A percentile compares a stretch with the other conserved stretches of the same genome.
phyloP scores from a whole-genome alignment of 2,888 invertebrate genomes.

The Papilio demoleus region DNA sequence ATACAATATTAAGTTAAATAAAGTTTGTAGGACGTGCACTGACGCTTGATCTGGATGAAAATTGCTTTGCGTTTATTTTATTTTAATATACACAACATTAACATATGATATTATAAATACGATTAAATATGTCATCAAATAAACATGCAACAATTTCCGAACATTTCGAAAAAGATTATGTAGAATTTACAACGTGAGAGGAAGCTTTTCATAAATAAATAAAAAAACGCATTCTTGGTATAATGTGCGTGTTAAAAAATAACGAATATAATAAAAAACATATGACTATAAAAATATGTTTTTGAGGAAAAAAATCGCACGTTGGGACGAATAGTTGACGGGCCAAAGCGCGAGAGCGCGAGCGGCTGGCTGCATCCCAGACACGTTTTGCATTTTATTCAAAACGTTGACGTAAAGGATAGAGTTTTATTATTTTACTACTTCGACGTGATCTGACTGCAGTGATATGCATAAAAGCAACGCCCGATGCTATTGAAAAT shows the following conservation, averaged over 20 bases:
- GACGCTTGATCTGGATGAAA: no score
- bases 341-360: slow-evolving; percentile 54
- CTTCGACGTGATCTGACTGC: slow-evolving; percentile 77
- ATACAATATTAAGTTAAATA: slow-evolving; percentile 61
- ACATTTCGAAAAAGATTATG: no score
- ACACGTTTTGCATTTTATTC: slow-evolving; percentile 82
- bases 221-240: not conserved
- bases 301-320: slow-evolving; percentile 44
- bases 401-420: slow-evolving; percentile 81
- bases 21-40: not conserved
- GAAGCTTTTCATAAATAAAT: no score
- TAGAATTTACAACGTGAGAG: no score
- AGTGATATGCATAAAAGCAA: slow-evolving; percentile 53
- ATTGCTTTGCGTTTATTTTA: no score
- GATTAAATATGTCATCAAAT: no score
- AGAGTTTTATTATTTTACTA: slow-evolving; percentile 83
- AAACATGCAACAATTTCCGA: no score
- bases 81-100: no score
- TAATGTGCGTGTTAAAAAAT: not conserved
- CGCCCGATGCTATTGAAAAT: slow-evolving; percentile 25
- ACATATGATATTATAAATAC: not conserved
- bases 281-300: not conserved
- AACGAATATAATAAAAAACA: not conserved
- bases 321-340: slow-evolving; percentile 46
- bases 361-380: slow-evolving; percentile 77